A percentile compares a stretch with the other conserved stretches of the same genome.
Evolutionary conservation across 2,888 invertebrate species (phyloP).

Genomic region (Amiota minor): DNA sequence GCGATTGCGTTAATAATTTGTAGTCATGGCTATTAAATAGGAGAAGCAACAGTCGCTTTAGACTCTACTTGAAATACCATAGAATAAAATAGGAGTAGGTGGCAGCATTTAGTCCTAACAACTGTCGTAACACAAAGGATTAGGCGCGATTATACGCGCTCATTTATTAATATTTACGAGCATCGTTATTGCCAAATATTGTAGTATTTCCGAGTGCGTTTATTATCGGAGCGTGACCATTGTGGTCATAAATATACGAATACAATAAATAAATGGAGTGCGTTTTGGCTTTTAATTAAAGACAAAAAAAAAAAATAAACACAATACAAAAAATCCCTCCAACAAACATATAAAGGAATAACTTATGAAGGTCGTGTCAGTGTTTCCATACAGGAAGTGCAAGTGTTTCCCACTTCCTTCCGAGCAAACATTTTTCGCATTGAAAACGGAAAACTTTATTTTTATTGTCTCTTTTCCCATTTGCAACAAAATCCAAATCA

Average conservation of each 20-base stretch:
- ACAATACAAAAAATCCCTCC: too few relatives aligned
- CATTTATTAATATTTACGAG: conserved; percentile 64
- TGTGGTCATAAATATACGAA: conserved; percentile 33
- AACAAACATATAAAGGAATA: too few relatives aligned
- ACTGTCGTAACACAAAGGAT: conserved; percentile 62
- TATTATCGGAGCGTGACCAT: conserved; percentile 17
- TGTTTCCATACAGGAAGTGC: not conserved
- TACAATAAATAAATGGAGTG: conserved; percentile 43
- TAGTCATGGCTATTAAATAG: conserved; percentile 45
- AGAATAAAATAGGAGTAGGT: too few relatives aligned
- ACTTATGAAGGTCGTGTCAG: too few relatives aligned
- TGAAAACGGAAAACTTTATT: not conserved
- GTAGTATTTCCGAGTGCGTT: too few relatives aligned
- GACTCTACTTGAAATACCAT: too few relatives aligned
- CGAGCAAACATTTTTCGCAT: not conserved
- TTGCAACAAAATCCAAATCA: conserved; percentile 44
- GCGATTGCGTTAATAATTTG: conserved; percentile 50
- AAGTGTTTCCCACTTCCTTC: conserved; percentile 8
- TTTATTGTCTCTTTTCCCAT: not conserved
- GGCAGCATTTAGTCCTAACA: not conserved
- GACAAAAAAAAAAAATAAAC: too few relatives aligned
- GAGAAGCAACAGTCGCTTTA: too few relatives aligned
- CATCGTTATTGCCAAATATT: conserved; percentile 39
- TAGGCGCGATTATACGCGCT: conserved; percentile 60
- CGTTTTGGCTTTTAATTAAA: conserved; percentile 40